phyloP scores from a whole-genome alignment of 92 coral and sea anemone genomes.

The Ricordea florida region DNA sequence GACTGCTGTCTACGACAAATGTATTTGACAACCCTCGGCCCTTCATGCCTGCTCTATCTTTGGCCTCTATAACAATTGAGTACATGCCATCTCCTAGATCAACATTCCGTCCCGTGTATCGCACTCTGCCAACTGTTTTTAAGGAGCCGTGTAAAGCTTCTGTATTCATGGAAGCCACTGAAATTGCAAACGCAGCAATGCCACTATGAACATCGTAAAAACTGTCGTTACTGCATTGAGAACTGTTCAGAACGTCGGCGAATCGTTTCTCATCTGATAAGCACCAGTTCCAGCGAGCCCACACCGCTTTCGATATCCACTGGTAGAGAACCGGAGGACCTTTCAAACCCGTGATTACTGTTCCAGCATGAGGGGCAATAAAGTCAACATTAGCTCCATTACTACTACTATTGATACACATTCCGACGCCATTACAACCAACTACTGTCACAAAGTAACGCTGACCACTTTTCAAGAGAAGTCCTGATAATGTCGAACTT shows the following conservation, averaged over 20 bases:
- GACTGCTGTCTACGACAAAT: constrained; percentile 74
- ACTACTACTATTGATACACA: constrained; percentile 85
- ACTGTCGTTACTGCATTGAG: constrained; percentile 35
- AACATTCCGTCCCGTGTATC: constrained; percentile 61
- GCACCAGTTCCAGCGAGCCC: constrained; percentile 96
- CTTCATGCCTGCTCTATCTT: constrained; percentile 74
- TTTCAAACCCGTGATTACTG: constrained; percentile 56
- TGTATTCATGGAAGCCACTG: constrained; percentile 59
- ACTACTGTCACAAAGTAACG: constrained; percentile 67
- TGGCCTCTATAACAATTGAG: constrained; percentile 73
- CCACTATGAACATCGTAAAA: constrained; percentile 89
- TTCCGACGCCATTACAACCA: constrained; percentile 79
- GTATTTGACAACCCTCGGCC: constrained; percentile 58
- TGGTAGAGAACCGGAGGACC: constrained; percentile 77
- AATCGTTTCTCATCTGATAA: constrained; percentile 51
- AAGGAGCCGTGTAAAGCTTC: constrained; percentile 43
- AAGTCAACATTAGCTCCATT: constrained; percentile 82
- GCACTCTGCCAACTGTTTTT: constrained; percentile 63
- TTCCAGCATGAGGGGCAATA: constrained; percentile 76
- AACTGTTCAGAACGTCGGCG: background rate
- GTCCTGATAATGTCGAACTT: constrained; percentile 48
- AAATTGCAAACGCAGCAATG: constrained; percentile 67
- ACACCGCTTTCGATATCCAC: constrained; percentile 71
- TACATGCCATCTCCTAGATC: constrained; percentile 72
- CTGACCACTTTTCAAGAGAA: constrained; percentile 63